A percentile compares a stretch with the other conserved stretches of the same genome.
These are phyloP conservation scores for Bombycilla garrulus DNA, from an alignment of 2,113 vertebrate species.

Conservation along the genomic window DNA sequence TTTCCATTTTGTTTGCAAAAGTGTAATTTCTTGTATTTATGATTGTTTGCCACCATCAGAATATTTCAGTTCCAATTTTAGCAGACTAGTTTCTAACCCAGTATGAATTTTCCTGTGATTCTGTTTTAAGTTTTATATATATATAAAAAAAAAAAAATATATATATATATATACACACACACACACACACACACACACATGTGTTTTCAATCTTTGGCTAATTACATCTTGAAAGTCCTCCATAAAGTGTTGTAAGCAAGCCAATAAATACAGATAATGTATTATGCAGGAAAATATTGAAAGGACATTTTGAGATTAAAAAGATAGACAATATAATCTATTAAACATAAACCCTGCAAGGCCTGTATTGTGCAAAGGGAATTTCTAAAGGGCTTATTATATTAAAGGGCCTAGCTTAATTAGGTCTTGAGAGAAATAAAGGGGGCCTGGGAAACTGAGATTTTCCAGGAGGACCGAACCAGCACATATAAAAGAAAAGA, in stretches of 20 bases:
- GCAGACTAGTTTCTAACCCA: neutral
- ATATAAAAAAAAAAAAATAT: too few species aligned
- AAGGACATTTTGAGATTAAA: neutral
- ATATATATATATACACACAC: too few species aligned
- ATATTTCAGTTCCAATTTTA: neutral
- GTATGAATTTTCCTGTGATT: neutral
- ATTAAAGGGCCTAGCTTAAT: neutral
- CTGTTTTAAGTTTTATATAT: neutral
- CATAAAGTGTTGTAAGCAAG: neutral
- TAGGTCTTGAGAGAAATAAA: neutral
- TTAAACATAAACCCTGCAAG: neutral
- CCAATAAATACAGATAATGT: neutral
- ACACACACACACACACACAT: too few species aligned
- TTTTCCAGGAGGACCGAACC: neutral
- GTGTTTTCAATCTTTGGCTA: neutral
- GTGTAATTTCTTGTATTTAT: neutral
- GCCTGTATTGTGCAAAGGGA: neutral
- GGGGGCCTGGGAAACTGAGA: neutral
- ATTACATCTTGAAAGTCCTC: neutral
- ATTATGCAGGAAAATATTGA: neutral
- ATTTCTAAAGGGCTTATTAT: neutral
- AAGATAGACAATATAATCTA: neutral
- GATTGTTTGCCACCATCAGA: neutral
- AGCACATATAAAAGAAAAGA: neutral
- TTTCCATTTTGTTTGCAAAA: neutral